Evolutionary conservation across 2,888 invertebrate genomes (phyloP).

Genomic region (Nasonia oneida): DNA sequence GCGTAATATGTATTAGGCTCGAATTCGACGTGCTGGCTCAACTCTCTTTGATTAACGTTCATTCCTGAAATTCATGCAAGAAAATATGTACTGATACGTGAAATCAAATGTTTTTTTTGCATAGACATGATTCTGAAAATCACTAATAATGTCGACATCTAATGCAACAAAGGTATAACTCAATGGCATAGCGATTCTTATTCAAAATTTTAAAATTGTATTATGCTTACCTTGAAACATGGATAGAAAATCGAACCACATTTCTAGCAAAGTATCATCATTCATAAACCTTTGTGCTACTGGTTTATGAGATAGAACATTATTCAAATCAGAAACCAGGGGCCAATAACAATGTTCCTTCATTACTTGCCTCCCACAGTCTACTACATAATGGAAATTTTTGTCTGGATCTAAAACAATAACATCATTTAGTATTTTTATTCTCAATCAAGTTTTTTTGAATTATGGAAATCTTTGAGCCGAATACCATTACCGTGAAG

Average conservation of each 20-base stretch:
- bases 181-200: neutral
- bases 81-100: neutral
- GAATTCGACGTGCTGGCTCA: slow-evolving; percentile 95
- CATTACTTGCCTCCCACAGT: slow-evolving; percentile 95
- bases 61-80: slow-evolving; percentile 85
- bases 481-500: slow-evolving; percentile 85
- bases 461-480: neutral
- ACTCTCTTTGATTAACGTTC: slow-evolving; percentile 96
- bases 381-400: slow-evolving; percentile 94
- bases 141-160: no score
- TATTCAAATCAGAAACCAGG: slow-evolving; percentile 97
- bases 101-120: no score
- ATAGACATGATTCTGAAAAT: no score
- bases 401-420: slow-evolving; percentile 83
- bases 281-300: slow-evolving; percentile 94
- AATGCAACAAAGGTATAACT: no score
- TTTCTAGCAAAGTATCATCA: slow-evolving; percentile 92
- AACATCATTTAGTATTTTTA: slow-evolving; percentile 31
- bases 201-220: no score
- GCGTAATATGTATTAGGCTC: slow-evolving; percentile 99
- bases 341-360: slow-evolving; percentile 99
- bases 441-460: neutral
- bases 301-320: slow-evolving; percentile 94
- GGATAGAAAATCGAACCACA: slow-evolving; percentile 97
- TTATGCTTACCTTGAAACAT: slow-evolving; percentile 91